These are phyloP conservation scores for Sebastes schlegelii DNA, from an alignment of 2,113 vertebrate species.

Conservation along the genomic window DNA sequence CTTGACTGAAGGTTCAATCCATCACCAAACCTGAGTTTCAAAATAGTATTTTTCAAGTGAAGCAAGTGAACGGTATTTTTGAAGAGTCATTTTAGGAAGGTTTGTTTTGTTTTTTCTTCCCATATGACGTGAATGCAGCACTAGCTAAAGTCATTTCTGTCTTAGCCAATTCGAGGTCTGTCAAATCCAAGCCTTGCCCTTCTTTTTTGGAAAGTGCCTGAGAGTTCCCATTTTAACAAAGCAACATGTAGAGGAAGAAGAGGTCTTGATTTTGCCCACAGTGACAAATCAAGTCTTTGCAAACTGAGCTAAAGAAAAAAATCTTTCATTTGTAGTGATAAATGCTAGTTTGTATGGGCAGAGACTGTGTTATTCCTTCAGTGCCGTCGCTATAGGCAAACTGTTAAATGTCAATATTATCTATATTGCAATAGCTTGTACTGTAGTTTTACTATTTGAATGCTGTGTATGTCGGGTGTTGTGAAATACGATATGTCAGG, in stretches of 20 bases:
- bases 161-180: conserved; percentile 60
- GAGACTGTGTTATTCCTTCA: conserved; percentile 73
- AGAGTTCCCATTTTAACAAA: conserved; percentile 83
- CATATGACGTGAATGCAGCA: conserved; percentile 74
- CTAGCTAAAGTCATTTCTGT: conserved; percentile 59
- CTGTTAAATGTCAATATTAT: conserved; percentile 75
- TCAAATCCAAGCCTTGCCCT: conserved; percentile 77
- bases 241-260: conserved; percentile 55
- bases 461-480: conserved; percentile 76
- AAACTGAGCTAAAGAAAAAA: conserved; percentile 56
- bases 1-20: background rate
- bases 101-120: conserved; percentile 39
- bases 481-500: conserved; percentile 67
- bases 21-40: conserved; percentile 2
- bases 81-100: background rate
- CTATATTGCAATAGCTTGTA: conserved; percentile 77
- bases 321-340: conserved; percentile 57
- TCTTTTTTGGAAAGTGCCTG: conserved; percentile 95
- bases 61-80: conserved; percentile 18
- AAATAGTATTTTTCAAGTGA: background rate
- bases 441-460: conserved; percentile 77
- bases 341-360: conserved; percentile 66
- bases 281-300: conserved; percentile 65
- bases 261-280: conserved; percentile 63
- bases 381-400: conserved; percentile 74